Evolutionary conservation across 2,797 vertebrate genomes (phyloP), one percentile per base, ranked within the genome.

Genomic region (Tapirus indicus): DNA sequence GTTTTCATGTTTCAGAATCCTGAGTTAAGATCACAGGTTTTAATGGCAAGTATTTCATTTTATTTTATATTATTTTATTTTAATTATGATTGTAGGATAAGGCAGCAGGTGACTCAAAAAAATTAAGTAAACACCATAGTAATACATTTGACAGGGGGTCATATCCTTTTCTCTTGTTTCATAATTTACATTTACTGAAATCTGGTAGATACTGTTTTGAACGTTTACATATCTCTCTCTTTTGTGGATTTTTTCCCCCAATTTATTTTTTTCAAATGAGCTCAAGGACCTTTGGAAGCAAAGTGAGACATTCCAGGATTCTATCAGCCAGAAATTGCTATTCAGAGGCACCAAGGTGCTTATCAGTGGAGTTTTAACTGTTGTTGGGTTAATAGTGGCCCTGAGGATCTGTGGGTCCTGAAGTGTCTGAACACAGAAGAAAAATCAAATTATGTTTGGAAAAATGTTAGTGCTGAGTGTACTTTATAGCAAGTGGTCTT

Each of bases 261-360:
- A 44, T 89, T 97, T 71, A 82, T 49, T 91, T 89, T 89, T 88
- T 91, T 93, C n/a, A 75, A 84, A 47, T 41, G 8, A 84, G 27
- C 9, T 79, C 77, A 94, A 82, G 32, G 54, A 41, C 13, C n/a
- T 72, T 83, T 84, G 64, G 38, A 85, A 92, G 21, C n/a, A 44
- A 85, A 75, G n/a, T 49, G 47, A 74, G 13, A 23, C 83, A 32
- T 80, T 84, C 58, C 20, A 29, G 23, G 7, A 62, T 82, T n/a
- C 14, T 52, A 3, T 68, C 44, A 91, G 7, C 25, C 32, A 87
- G 54, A 58, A 96, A 74, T 29, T 29, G 64, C 4, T 32, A 2
- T 71, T 96, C 35, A 68, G 56, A 44, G 35, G 6, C 10, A 49
- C 35, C 21, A 11, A 66, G 10, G 20, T 52, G 4, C 21, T 69